phyloP scores from a whole-genome alignment of 30 jellyfish, hydroid and myxozoan species.

The Hydractinia symbiolongicarpus region DNA sequence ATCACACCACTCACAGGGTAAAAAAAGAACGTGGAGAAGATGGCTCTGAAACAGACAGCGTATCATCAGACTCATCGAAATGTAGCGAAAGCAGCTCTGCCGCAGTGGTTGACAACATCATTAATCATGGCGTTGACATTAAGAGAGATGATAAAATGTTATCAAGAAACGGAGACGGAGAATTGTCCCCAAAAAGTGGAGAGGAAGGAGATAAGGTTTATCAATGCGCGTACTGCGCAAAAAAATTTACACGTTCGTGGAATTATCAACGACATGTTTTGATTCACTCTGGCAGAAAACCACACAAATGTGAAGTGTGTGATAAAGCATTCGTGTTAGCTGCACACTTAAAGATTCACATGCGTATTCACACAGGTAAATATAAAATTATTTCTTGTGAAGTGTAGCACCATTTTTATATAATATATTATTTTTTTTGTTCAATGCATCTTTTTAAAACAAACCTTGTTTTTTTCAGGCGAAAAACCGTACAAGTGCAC shows the following conservation, averaged over 20 bases:
- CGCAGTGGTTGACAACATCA: conserved; percentile 31
- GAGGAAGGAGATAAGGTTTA: conserved; percentile 81
- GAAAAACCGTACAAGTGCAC: conserved; percentile 95
- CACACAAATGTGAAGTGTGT: conserved; percentile 94
- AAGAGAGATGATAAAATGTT: conserved; percentile 4
- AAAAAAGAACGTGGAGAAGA: background rate
- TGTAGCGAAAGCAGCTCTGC: conserved; percentile 35
- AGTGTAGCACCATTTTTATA: background rate
- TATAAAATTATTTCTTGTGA: background rate
- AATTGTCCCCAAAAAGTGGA: conserved; percentile 77
- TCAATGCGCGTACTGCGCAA: conserved; percentile 79
- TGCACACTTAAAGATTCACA: conserved; percentile 90
- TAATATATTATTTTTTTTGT: too few species aligned
- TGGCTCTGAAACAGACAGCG: conserved; percentile 28
- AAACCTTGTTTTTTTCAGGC: conserved; percentile 25
- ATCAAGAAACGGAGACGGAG: conserved; percentile 36
- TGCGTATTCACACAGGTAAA: conserved; percentile 77
- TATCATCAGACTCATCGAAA: conserved; percentile 33
- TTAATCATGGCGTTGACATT: conserved; percentile 23
- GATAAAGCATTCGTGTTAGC: conserved; percentile 96
- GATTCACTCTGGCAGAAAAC: conserved; percentile 96
- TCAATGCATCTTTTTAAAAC: background rate
- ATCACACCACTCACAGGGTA: background rate
- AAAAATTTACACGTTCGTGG: conserved; percentile 89
- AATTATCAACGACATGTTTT: conserved; percentile 94